Conservation (phyloP, 2,888 invertebrate genomes). For the Arge pagana region DNA sequence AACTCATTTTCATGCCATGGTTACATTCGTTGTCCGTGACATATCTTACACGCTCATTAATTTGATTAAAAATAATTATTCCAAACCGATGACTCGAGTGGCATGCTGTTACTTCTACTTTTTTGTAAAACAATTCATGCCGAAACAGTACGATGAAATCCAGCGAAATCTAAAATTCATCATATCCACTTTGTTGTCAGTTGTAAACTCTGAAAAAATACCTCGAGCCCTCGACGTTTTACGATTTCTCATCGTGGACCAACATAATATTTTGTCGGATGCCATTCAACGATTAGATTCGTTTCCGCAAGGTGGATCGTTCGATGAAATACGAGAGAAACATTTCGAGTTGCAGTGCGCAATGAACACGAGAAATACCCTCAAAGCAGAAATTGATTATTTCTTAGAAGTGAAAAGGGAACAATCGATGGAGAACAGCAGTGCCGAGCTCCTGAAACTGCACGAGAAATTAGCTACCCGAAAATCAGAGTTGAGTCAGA, state of each 20-base stretch:
- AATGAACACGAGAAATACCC: conserved; percentile 27
- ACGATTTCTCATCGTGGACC: conserved; percentile 62
- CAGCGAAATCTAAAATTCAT: conserved; percentile 60
- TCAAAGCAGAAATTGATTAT: conserved; percentile 59
- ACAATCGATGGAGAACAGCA: conserved; percentile 42
- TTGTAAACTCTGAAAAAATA: conserved; percentile 43
- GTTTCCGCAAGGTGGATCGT: conserved; percentile 58
- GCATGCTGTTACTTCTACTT: conserved; percentile 56
- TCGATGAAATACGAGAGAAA: conserved; percentile 47
- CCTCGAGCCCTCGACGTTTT: conserved; percentile 56
- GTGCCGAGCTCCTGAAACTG: conserved; percentile 63
- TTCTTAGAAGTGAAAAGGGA: conserved; percentile 59
- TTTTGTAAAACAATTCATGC: conserved; percentile 58
- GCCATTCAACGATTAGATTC: conserved; percentile 61
- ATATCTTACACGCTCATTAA: conserved; percentile 62
- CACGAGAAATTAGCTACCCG: conserved; percentile 61
- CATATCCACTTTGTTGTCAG: conserved; percentile 62
- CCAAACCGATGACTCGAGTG: conserved; percentile 43
- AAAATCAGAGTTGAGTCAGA: conserved; percentile 60
- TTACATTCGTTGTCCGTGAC: conserved; percentile 64
- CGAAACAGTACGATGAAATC: conserved; percentile 57
- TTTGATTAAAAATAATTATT: conserved; percentile 57
- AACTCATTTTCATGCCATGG: conserved; percentile 56
- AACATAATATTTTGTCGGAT: conserved; percentile 57
- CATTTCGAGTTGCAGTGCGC: conserved; percentile 52